Percentiles rank a stretch among this genome's conserved stretches.
Evolutionary conservation across 2,113 vertebrate species (phyloP).

Genomic region (Labeo catla): DNA sequence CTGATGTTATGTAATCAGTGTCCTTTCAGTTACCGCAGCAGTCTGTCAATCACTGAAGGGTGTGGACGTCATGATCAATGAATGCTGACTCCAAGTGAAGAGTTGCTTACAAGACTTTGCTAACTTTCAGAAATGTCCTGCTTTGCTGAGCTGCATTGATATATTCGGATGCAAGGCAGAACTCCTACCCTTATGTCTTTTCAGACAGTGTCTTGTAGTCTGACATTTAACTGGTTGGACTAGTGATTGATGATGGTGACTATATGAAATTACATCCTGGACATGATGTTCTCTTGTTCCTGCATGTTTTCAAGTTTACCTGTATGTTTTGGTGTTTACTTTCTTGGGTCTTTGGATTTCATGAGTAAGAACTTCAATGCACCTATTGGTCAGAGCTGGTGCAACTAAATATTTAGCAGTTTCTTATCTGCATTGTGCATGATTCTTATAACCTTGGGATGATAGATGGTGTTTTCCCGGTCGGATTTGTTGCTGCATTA

Average conservation of each 20-base stretch:
- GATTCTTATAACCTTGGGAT: neutral
- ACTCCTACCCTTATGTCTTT: neutral
- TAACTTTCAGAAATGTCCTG: neutral
- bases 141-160: neutral
- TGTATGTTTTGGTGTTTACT: neutral
- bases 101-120: neutral
- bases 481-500: neutral
- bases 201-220: neutral
- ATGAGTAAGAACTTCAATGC: neutral
- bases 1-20: neutral
- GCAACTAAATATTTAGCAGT: neutral
- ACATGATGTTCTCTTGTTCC: neutral
- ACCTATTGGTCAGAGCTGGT: neutral
- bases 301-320: slow-evolving; percentile 6
- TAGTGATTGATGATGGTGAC: neutral
- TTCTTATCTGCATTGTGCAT: slow-evolving; percentile 14
- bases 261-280: neutral
- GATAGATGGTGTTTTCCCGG: slow-evolving; percentile 4
- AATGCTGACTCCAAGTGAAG: slow-evolving; percentile 4
- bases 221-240: neutral
- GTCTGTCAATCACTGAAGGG: slow-evolving; percentile 16
- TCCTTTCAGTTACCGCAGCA: neutral
- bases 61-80: slow-evolving; percentile 7
- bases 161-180: neutral
- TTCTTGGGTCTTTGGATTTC: neutral